These are phyloP conservation scores for Myiagra hebetior DNA, from an alignment of 2,113 vertebrate species.

Conservation along the genomic window DNA sequence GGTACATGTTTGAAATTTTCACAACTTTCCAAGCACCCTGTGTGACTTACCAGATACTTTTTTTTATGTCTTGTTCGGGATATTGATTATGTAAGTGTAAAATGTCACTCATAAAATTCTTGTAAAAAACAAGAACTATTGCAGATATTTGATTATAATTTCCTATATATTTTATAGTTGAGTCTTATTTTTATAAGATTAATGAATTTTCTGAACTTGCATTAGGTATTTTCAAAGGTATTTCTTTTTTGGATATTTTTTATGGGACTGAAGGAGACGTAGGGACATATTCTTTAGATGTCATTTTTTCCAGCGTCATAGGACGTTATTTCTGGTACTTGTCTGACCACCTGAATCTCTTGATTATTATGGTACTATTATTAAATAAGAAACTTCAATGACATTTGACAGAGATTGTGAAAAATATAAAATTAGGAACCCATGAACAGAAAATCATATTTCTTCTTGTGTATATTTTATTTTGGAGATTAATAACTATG, in stretches of 20 bases:
- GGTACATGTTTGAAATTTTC: background rate
- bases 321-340: background rate
- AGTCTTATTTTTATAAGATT: background rate
- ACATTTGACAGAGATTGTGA: background rate
- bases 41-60: background rate
- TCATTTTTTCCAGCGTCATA: background rate
- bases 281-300: background rate
- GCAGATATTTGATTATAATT: background rate
- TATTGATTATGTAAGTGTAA: background rate
- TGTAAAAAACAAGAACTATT: background rate
- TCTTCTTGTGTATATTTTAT: background rate
- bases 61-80: background rate
- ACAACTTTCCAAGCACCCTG: background rate
- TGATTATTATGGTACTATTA: background rate
- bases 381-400: background rate
- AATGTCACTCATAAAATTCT: background rate
- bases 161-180: background rate
- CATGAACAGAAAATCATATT: background rate
- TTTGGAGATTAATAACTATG: background rate
- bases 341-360: background rate
- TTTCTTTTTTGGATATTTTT: background rate
- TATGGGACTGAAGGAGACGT: background rate
- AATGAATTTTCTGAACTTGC: background rate
- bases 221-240: background rate
- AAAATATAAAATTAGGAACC: background rate